phyloP scores from a whole-genome alignment of 2,113 vertebrate species.

The Petrocephalus microphthalmus region DNA sequence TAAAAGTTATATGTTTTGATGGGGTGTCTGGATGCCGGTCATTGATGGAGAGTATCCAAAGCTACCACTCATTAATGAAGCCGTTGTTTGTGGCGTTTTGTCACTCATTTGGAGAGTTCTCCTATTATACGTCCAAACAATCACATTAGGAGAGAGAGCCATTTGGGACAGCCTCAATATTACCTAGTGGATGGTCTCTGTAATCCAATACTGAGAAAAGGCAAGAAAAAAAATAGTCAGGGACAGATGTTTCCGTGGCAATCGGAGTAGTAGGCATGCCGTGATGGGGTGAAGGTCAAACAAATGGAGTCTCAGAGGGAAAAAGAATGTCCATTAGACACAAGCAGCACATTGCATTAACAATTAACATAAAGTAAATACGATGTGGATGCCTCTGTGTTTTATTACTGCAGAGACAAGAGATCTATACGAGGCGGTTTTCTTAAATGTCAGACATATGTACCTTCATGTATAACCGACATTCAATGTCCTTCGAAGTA shows the following conservation, averaged over 20 bases:
- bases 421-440: conserved; percentile 37
- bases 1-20: neutral
- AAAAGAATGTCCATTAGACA: conserved; percentile 14
- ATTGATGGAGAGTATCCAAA: neutral
- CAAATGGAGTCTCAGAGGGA: conserved; percentile 35
- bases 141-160: conserved; percentile 24
- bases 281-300: conserved; percentile 51
- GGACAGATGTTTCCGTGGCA: conserved; percentile 53
- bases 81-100: neutral
- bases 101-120: conserved; percentile 5
- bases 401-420: neutral
- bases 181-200: conserved; percentile 51
- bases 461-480: neutral
- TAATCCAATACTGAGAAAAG: conserved; percentile 51
- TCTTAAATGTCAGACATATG: conserved; percentile 23
- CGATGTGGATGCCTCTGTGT: neutral
- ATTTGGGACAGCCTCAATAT: conserved; percentile 30
- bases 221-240: conserved; percentile 57
- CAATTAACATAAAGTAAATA: conserved; percentile 35
- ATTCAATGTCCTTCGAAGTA: neutral
- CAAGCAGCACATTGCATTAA: conserved; percentile 25
- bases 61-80: neutral
- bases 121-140: conserved; percentile 2
- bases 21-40: neutral
- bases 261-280: conserved; percentile 43